Evolutionary conservation across 2,113 vertebrate species (phyloP).

Genomic region (Apeltes quadracus): DNA sequence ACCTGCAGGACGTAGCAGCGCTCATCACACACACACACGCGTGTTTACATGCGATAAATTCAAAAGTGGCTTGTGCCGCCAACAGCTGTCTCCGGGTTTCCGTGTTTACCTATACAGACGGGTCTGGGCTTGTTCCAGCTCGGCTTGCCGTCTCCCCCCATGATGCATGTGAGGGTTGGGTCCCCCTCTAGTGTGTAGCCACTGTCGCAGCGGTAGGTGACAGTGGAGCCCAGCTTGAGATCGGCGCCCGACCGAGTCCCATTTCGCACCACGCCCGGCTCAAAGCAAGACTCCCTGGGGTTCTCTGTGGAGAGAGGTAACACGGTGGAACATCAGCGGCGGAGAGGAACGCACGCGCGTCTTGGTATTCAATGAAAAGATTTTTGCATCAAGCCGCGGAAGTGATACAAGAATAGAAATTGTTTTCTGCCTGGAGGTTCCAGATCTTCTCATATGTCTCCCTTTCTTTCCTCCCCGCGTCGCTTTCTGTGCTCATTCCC

Average conservation of each 20-base stretch:
- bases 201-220: conserved; percentile 93
- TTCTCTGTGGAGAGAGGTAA: conserved; percentile 85
- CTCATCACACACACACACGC: no score
- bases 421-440: conserved; percentile 21
- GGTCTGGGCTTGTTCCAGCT: conserved; percentile 92
- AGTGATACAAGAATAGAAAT: conserved; percentile 31
- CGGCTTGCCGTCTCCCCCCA: conserved; percentile 92
- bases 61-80: conserved; percentile 40
- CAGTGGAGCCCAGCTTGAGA: conserved; percentile 90
- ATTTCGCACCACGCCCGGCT: conserved; percentile 90
- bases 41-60: conserved; percentile 54
- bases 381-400: conserved; percentile 41
- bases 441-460: conserved; percentile 21
- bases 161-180: conserved; percentile 90
- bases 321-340: conserved; percentile 59
- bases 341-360: conserved; percentile 22
- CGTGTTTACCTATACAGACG: conserved; percentile 88
- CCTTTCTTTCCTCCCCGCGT: conserved; percentile 11
- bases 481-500: background rate
- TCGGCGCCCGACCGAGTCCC: conserved; percentile 90
- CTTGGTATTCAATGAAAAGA: conserved; percentile 28
- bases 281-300: conserved; percentile 97
- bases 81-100: conserved; percentile 58
- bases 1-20: conserved; percentile 46
- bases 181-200: conserved; percentile 92